Evolutionary conservation across 2,113 vertebrate species (phyloP).

Genomic region (Grammomys surdaster): DNA sequence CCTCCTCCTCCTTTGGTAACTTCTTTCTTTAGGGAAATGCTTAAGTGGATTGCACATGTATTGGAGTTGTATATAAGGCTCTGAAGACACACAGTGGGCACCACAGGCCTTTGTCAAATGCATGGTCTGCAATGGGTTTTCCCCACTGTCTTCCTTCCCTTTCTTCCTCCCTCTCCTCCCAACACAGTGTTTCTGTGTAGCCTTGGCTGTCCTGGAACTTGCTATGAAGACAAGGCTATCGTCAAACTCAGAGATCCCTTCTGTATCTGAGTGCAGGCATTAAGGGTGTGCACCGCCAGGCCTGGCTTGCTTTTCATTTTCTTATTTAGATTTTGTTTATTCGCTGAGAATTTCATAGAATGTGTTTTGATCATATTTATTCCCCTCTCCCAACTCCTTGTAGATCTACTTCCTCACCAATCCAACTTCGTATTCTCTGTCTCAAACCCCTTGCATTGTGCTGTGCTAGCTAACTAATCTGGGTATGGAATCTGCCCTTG

Average conservation of each 20-base stretch:
- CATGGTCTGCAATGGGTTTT: background rate
- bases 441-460: background rate
- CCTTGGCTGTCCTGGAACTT: background rate
- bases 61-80: background rate
- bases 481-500: background rate
- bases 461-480: background rate
- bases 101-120: background rate
- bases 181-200: background rate
- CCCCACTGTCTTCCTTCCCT: background rate
- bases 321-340: background rate
- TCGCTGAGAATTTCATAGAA: background rate
- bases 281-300: background rate
- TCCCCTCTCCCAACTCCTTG: background rate
- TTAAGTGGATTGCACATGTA: background rate
- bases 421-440: background rate
- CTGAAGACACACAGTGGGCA: background rate
- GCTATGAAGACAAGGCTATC: too few species aligned
- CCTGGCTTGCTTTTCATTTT: background rate
- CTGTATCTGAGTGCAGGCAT: background rate
- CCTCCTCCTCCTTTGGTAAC: too few species aligned
- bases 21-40: background rate
- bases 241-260: background rate
- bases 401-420: background rate
- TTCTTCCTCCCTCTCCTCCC: too few species aligned
- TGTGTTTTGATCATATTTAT: background rate